Evolutionary conservation across 2,888 invertebrate species (phyloP).

Genomic region (Gymnocheta viridis): DNA sequence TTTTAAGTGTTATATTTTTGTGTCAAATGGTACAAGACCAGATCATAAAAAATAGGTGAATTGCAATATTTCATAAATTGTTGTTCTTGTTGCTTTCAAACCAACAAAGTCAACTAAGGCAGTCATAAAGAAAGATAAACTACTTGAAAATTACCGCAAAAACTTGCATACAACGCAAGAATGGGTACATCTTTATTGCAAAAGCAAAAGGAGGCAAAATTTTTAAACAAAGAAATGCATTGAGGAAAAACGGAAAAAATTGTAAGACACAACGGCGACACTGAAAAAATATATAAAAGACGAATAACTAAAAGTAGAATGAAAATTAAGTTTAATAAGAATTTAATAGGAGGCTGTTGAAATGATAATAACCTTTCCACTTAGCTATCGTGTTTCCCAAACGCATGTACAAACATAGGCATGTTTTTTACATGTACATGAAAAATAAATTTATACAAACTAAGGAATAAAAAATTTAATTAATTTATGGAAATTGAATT

Average conservation of each 20-base stretch:
- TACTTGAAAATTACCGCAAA: conserved; percentile 40
- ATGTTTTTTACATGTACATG: too few relatives aligned
- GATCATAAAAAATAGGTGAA: conserved; percentile 8
- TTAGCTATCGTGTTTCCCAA: background rate
- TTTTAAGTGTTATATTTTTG: background rate
- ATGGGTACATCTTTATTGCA: background rate
- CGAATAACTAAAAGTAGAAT: conserved; percentile 12
- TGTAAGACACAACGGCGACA: conserved; percentile 39
- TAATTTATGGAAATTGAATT: background rate
- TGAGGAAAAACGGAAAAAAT: conserved; percentile 5
- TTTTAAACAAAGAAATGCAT: conserved; percentile 34
- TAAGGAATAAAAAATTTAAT: background rate
- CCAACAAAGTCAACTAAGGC: background rate
- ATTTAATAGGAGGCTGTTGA: conserved; percentile 59
- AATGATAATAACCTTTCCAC: conserved; percentile 50
- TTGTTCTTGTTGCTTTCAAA: conserved; percentile 19
- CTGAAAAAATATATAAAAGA: background rate
- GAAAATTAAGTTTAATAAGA: conserved; percentile 54
- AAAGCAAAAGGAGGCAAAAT: conserved; percentile 21
- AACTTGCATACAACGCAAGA: background rate
- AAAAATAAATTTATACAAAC: background rate
- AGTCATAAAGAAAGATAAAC: conserved; percentile 20
- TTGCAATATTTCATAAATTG: conserved; percentile 9
- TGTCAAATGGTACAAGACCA: conserved; percentile 4
- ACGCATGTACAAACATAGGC: too few relatives aligned